Evolutionary conservation across 2,888 invertebrate genomes (phyloP).

Genomic region (Mactromeris polynyma): DNA sequence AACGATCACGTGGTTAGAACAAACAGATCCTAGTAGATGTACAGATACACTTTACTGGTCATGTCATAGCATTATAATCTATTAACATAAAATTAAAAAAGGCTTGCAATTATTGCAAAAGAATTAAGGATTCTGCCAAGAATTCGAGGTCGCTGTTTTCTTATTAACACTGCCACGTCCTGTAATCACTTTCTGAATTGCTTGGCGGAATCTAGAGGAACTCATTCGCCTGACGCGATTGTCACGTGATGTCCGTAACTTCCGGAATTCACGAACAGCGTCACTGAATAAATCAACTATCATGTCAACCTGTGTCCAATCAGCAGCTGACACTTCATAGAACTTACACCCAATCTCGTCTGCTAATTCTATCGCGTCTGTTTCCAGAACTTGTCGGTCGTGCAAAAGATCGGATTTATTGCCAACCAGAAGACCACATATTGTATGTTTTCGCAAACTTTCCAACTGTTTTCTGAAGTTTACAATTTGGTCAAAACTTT

Average conservation of each 20-base stretch:
- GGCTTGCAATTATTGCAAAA: not conserved
- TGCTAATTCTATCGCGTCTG: slow-evolving; percentile 82
- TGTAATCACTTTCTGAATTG: slow-evolving; percentile 82
- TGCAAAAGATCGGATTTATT: slow-evolving; percentile 84
- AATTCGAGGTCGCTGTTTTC: slow-evolving; percentile 28
- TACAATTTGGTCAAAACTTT: slow-evolving; percentile 81
- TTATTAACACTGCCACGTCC: slow-evolving; percentile 68
- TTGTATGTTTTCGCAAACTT: slow-evolving; percentile 70
- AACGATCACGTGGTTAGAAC: no score
- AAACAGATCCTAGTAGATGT: no score
- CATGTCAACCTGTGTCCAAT: slow-evolving; percentile 81
- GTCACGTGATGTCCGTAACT: slow-evolving; percentile 74
- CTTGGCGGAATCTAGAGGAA: slow-evolving; percentile 82
- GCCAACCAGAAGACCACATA: slow-evolving; percentile 82
- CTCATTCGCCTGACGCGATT: slow-evolving; percentile 82
- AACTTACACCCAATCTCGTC: slow-evolving; percentile 83
- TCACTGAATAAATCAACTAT: slow-evolving; percentile 84
- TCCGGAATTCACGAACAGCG: slow-evolving; percentile 82
- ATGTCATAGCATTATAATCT: no score
- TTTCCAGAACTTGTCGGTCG: slow-evolving; percentile 80
- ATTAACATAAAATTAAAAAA: no score
- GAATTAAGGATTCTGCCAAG: slow-evolving; percentile 8
- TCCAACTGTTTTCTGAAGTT: slow-evolving; percentile 81
- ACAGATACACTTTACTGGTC: no score
- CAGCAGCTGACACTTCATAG: slow-evolving; percentile 85